Base-by-base conservation (phyloP, 2,113 vertebrate species). In the Crotalus tigris region DNA sequence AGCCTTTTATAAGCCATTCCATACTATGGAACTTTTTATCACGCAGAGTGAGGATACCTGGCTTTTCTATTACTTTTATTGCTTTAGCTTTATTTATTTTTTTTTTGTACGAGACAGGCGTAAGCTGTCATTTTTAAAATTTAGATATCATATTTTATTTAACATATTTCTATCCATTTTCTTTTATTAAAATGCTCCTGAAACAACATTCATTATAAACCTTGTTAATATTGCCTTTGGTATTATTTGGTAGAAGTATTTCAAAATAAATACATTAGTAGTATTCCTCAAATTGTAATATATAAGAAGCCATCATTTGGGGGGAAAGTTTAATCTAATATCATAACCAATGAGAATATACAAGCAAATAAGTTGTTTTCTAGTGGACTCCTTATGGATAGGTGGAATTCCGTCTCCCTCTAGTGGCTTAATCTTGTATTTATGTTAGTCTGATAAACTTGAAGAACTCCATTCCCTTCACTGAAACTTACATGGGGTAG, bases 401-500 rank as follows among this genome's bases (percentile, higher is more conserved):
- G 17, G 44, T 44, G 46, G 90, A 85, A 64, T 91, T 46, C 44
- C 85, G 87, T 91, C 90, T 91, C 93, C 51, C 93, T 93, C 93
- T 93, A 93, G 90, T 89, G 93, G 61, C 51, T 13, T 46, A 51
- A 87, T 93, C 21, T 91, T 53, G 64, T 89, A 81, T 46, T 69
- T 33, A 51, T 33, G 54, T 26, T 15, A 93, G 13, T 54, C 29
- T 90, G 21, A 12, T 93, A 54, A 23, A 29, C 19, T 58, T 53
- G 17, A 58, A 91, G 53, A 81, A 59, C 49, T 91, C 61, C 39
- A 7, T 81, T 44, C 44, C 15, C n/a, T 75, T 88, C 19, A 75
- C 24, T 39, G 6, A 39, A 75, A 87, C 6, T 33, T 26, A 61
- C 51, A 19, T 29, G 26, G 26, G 61, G 61, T 69, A n/a, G 12